Evolutionary conservation across 1,140 invertebrate genomes (phyloP), one percentile per base, ranked within the genome.

Genomic region (Drosophila nigrodunni): DNA sequence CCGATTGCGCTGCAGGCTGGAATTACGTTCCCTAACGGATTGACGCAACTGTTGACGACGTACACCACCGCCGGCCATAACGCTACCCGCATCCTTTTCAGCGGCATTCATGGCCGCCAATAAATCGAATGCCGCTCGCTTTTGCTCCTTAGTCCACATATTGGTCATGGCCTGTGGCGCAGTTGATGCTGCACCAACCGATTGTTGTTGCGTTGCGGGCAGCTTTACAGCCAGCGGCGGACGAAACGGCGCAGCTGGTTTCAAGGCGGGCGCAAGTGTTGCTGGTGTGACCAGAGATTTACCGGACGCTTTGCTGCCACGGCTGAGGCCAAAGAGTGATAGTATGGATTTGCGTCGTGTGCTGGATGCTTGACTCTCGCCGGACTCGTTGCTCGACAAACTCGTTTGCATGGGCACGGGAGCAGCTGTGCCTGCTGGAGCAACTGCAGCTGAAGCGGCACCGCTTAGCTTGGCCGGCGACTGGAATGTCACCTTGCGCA

Each of bases 51-150:
- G 89, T 13, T 85, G 83, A 4, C 83, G 78, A 30, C 80, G 55
- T 9, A n/a, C 41, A 4, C 25, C 50, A 21, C 55, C 52, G 25
- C 41, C 41, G 41, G 9, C 10, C 2, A 5, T 49, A 13, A 25
- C 52, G 46, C 46, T 39, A 39, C 44, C 64, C 0, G 61, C 73
- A 18, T 91, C 74, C 57, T 75, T 77, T 25, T 85, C 87, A 3
- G 79, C 88, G 1, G 86, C 80, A 86, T 93, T 93, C 93, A 93
- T 93, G 8, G 93, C 85, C 25, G 93, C 83, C 54, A 93, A 74
- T 70, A 94, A 78, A 65, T 93, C 92, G 74, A 93, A 94, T 3
- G 93, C 93, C 15, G 93, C 88, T 15, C 92, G 93, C 69, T 93
- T 93, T 49, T 91, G 92, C 71, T 94, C 93, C 58, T 92, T 91